Conservation (phyloP, 2,113 vertebrate species). For the Ceyx cyanopectus region DNA sequence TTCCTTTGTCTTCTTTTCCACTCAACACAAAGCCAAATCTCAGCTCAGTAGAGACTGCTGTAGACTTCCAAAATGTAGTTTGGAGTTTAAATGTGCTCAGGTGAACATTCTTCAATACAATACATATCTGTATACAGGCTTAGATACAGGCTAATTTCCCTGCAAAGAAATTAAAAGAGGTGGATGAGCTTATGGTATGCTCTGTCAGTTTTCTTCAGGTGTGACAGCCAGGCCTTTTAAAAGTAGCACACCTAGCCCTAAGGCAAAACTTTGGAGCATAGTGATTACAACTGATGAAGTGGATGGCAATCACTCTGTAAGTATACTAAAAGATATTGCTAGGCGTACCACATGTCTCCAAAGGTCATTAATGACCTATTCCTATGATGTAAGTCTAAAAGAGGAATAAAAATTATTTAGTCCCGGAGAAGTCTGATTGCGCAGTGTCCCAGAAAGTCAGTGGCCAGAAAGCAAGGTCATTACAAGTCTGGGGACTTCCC, state of each 20-base stretch:
- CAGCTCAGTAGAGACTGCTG: neutral
- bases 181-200: neutral
- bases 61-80: neutral
- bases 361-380: neutral
- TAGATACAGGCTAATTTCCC: neutral
- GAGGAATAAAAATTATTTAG: neutral
- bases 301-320: neutral
- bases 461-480: neutral
- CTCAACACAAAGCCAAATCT: neutral
- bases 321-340: neutral
- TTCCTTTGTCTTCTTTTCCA: neutral
- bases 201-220: neutral
- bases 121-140: neutral
- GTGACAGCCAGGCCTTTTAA: neutral
- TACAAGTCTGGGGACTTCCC: neutral
- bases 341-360: neutral
- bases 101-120: neutral
- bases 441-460: neutral
- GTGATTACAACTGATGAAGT: neutral
- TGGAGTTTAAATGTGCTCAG: neutral
- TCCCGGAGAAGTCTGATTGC: neutral
- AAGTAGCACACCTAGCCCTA: neutral
- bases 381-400: neutral
- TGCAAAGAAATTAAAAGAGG: neutral
- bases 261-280: conserved; percentile 1